Conservation (phyloP, 2,888 invertebrate genomes). For the Tetheella fluctuosa region DNA sequence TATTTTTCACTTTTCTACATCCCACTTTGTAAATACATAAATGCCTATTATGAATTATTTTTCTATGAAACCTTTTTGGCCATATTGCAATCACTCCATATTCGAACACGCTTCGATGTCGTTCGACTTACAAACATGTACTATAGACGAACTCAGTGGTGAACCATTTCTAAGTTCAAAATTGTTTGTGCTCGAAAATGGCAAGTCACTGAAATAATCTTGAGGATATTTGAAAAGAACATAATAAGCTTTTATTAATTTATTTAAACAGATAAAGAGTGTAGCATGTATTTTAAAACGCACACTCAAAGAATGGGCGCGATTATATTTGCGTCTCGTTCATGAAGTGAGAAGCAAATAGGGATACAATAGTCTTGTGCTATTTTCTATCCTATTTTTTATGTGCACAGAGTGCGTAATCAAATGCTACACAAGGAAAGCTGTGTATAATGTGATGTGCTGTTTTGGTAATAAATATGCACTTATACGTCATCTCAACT, state of each 20-base stretch:
- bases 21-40: slow-evolving; percentile 3
- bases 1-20: slow-evolving; percentile 7
- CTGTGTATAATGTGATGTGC: not conserved
- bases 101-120: too few species aligned
- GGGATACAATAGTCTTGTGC: too few species aligned
- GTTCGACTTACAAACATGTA: too few species aligned
- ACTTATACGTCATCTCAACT: slow-evolving; percentile 23
- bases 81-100: not conserved
- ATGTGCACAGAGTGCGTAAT: too few species aligned
- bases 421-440: not conserved
- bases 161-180: too few species aligned
- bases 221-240: not conserved
- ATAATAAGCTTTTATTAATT: not conserved
- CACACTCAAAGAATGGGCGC: too few species aligned
- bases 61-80: not conserved
- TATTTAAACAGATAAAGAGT: not conserved
- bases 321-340: too few species aligned
- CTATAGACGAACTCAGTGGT: too few species aligned
- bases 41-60: not conserved
- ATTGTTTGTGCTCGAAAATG: too few species aligned
- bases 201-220: too few species aligned
- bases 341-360: too few species aligned
- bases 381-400: too few species aligned
- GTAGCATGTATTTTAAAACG: not conserved
- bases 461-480: slow-evolving; percentile 12